phyloP scores from a whole-genome alignment of 2,888 invertebrate genomes.

The Aspidapion aeneum region DNA sequence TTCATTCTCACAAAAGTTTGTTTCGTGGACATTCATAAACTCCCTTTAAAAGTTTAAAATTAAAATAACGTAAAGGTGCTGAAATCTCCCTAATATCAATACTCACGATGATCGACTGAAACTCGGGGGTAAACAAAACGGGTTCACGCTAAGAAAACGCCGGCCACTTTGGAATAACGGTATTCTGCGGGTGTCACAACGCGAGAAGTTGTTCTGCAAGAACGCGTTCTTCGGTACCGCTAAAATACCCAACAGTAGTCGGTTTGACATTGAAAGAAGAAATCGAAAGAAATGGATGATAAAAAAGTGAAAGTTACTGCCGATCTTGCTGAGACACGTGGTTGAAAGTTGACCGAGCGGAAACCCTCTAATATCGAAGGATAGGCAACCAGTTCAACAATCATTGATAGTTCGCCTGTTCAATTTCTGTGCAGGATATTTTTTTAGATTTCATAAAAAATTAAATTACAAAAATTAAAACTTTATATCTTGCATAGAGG shows the following conservation, averaged over 20 bases:
- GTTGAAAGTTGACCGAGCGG: too few relatives aligned
- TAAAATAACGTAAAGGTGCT: neutral
- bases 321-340: too few relatives aligned
- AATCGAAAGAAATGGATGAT: neutral
- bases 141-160: neutral
- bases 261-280: slow-evolving; percentile 23
- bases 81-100: neutral
- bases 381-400: too few relatives aligned
- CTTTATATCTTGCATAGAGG: too few relatives aligned
- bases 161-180: neutral
- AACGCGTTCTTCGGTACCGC: neutral
- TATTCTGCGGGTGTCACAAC: neutral
- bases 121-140: neutral
- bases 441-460: too few relatives aligned
- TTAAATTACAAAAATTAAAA: too few relatives aligned
- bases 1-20: too few relatives aligned
- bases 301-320: neutral
- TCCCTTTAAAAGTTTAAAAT: too few relatives aligned
- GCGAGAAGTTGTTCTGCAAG: neutral
- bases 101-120: neutral
- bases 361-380: too few relatives aligned
- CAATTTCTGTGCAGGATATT: too few relatives aligned
- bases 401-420: too few relatives aligned
- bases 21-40: too few relatives aligned
- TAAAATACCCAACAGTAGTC: neutral